A percentile compares a stretch with the other conserved stretches of the same genome.
These are phyloP conservation scores for Acipenser transmontanus DNA, from an alignment of 2,797 vertebrate genomes.

Conservation along the genomic window DNA sequence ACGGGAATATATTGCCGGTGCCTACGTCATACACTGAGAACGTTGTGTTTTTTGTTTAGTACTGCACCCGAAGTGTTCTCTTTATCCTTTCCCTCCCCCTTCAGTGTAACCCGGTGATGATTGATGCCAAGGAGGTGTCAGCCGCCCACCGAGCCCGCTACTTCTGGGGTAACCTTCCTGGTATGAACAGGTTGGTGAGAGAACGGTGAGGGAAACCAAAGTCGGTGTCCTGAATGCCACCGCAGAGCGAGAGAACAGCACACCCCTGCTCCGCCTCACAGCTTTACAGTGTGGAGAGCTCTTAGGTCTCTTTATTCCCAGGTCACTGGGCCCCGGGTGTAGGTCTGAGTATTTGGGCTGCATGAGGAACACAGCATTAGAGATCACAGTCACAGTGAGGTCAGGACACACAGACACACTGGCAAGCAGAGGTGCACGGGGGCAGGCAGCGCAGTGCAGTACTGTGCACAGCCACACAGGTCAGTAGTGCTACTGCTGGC, in stretches of 20 bases:
- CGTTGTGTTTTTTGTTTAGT: background rate
- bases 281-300: background rate
- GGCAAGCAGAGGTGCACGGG: too few relatives aligned
- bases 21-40: background rate
- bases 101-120: conserved; percentile 75
- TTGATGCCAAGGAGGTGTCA: conserved; percentile 69
- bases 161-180: conserved; percentile 74
- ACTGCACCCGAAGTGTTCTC: background rate
- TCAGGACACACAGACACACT: too few relatives aligned
- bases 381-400: too few relatives aligned
- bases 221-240: background rate
- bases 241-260: background rate
- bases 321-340: background rate
- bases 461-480: too few relatives aligned
- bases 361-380: too few relatives aligned
- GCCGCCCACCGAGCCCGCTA: conserved; percentile 68
- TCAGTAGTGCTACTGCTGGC: too few relatives aligned
- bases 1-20: too few relatives aligned
- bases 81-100: conserved; percentile 14
- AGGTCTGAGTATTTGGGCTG: too few relatives aligned
- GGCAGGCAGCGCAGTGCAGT: too few relatives aligned
- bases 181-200: conserved; percentile 75
- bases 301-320: background rate
- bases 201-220: conserved; percentile 41
- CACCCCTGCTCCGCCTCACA: background rate